phyloP scores from a whole-genome alignment of 2,113 vertebrate genomes.

The Apodemus sylvaticus region DNA sequence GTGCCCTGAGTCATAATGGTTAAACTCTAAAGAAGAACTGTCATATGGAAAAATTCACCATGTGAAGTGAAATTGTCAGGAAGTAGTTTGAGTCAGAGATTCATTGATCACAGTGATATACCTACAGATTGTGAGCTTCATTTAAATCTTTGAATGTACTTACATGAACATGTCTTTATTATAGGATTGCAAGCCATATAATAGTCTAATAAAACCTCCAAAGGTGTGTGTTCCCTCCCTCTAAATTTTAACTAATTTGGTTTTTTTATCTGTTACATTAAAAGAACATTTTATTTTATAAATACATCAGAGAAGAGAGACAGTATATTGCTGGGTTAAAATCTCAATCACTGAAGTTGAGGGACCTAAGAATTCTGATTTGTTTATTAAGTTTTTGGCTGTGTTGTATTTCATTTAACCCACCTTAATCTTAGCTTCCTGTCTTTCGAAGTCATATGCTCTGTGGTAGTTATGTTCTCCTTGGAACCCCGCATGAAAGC shows the following conservation, averaged over 20 bases:
- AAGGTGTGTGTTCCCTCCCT: conserved; percentile 43
- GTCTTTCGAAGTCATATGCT: conserved; percentile 27
- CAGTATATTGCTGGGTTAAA: neutral
- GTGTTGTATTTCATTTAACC: conserved; percentile 29
- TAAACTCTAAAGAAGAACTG: conserved; percentile 70
- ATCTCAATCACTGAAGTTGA: neutral
- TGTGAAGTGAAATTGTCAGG: conserved; percentile 69
- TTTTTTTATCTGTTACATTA: conserved; percentile 60
- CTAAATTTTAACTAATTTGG: conserved; percentile 58
- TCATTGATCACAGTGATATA: conserved; percentile 65
- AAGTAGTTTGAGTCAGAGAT: conserved; percentile 71
- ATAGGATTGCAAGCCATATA: conserved; percentile 41
- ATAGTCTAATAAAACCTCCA: conserved; percentile 8
- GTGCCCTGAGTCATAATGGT: conserved; percentile 69
- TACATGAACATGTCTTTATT: conserved; percentile 35
- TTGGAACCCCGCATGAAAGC: neutral
- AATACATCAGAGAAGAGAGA: neutral
- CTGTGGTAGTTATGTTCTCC: neutral
- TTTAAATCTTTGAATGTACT: conserved; percentile 60
- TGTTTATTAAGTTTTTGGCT: neutral
- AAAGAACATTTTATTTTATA: conserved; percentile 27
- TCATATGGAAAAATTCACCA: conserved; percentile 65
- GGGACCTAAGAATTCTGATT: neutral
- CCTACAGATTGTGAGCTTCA: conserved; percentile 47
- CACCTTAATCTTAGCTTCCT: neutral